Base-by-base conservation (phyloP, 2,113 vertebrate genomes). In the Corythornis vintsioides region DNA sequence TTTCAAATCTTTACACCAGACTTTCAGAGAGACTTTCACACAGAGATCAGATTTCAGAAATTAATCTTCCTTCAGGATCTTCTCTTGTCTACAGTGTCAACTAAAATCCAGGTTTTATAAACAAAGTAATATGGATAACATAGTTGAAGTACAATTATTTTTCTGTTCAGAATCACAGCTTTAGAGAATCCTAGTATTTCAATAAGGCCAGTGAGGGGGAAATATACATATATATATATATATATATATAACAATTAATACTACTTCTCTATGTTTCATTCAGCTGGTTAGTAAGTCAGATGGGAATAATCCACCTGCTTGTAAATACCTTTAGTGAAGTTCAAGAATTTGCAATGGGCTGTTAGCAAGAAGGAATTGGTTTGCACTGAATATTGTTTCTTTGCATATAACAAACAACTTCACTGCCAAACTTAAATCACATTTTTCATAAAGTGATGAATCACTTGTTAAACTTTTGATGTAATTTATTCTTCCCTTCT, bases 1-100 rank as follows among this genome's bases (percentile, higher is more conserved):
- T 65, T 93, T 90, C 38, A 78, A 61, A 70, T 89, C 64, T 57
- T 88, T 72, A 65, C 21, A 90, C 18, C 33, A 47, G 50, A 79
- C 66, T 59, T 86, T 18, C 60, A 79, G 19, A 82, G 65, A 45
- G 18, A 77, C 56, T 85, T 92, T 96, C 95, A 92, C 90, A 95
- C 64, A 94, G 72, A 87, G 89, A 93, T 92, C 87, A 60, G 5
- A 45, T 96, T 93, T 95, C 94, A 52, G 93, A 84, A 93, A 26
- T 33, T 40, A 71, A 31, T 29, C 87, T 93, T 91, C 55, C 75
- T 94, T 93, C 47, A 77, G 31, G 40, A 33, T 40, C 55, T 93
- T 63, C 59, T 89, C n/a, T 78, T 60, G 22, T 83, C 24, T 56
- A 78, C 25, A 56, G 28, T 28, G 63, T 78, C 95, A 93, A 82